phyloP scores from a whole-genome alignment of 1,140 invertebrate genomes.

The Drosophila athabasca region DNA sequence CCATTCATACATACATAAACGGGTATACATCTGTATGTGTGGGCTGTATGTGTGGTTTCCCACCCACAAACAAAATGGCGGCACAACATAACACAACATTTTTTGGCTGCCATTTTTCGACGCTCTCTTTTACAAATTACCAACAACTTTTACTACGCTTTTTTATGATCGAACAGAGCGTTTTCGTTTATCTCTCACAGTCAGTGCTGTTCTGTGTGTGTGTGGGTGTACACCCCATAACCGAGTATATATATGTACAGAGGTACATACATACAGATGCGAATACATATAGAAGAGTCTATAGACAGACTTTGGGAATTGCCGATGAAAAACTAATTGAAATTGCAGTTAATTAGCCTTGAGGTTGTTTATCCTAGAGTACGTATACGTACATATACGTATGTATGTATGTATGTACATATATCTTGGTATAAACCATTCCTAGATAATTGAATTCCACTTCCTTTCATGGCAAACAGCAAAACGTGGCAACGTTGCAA shows the following conservation, averaged over 20 bases:
- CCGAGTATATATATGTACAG: constrained; percentile 15
- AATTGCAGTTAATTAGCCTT: constrained; percentile 51
- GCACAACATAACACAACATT: constrained; percentile 75
- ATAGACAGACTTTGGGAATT: background rate
- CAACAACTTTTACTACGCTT: constrained; percentile 80
- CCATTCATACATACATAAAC: background rate
- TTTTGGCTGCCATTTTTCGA: constrained; percentile 69
- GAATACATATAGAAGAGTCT: no score
- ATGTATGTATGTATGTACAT: background rate
- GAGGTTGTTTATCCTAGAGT: constrained; percentile 44
- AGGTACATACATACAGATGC: background rate
- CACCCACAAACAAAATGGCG: constrained; percentile 75
- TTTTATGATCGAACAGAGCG: constrained; percentile 71
- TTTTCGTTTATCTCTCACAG: constrained; percentile 40
- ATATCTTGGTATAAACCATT: constrained; percentile 4
- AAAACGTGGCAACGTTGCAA: background rate
- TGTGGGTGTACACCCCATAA: constrained; percentile 21
- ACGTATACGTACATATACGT: constrained; percentile 2
- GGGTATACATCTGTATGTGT: constrained; percentile 12
- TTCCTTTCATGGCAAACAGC: constrained; percentile 31
- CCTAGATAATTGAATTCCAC: constrained; percentile 63
- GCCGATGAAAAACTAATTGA: constrained; percentile 55
- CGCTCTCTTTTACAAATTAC: constrained; percentile 84
- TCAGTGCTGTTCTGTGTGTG: background rate
- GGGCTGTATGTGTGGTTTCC: constrained; percentile 19